A percentile compares a stretch with the other conserved stretches of the same genome.
phyloP scores from a whole-genome alignment of 37 sponge, comb jelly and placozoan species.

The Lycopodina hypogea region DNA sequence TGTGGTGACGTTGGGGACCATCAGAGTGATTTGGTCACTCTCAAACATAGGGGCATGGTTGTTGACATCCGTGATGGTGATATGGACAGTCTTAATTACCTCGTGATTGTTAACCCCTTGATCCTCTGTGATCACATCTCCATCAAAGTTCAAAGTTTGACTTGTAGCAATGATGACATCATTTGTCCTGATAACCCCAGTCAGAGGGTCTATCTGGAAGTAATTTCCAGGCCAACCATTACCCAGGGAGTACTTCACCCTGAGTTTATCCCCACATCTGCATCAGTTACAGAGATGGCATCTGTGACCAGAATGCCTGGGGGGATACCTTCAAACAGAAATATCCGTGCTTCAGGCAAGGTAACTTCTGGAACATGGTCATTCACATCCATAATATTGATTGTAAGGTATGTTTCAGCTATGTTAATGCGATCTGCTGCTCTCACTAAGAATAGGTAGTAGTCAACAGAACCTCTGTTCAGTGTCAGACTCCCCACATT shows the following conservation, averaged over 20 bases:
- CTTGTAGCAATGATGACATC: not conserved
- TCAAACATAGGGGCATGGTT: constrained; percentile 51
- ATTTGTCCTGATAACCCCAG: constrained; percentile 29
- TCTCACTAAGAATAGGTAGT: constrained; percentile 41
- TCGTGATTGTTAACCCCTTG: constrained; percentile 15
- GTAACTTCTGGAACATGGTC: constrained; percentile 55
- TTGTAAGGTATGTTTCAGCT: constrained; percentile 11
- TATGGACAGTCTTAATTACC: not conserved
- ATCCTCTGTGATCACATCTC: constrained; percentile 33
- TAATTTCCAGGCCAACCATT: constrained; percentile 1
- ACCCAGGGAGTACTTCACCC: constrained; percentile 34
- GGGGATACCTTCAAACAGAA: constrained; percentile 15
- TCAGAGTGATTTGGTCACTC: not conserved
- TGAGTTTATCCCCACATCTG: constrained; percentile 32
- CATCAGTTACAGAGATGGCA: constrained; percentile 23
- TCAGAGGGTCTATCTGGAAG: constrained; percentile 40
- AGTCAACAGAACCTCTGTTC: constrained; percentile 41
- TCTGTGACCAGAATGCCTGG: constrained; percentile 14
- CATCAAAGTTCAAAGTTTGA: not conserved
- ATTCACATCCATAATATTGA: constrained; percentile 72
- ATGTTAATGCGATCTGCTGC: constrained; percentile 27
- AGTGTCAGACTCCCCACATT: constrained; percentile 9
- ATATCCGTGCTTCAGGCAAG: not conserved
- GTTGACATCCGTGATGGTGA: constrained; percentile 41
- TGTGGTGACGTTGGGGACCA: not conserved